Base-by-base conservation (phyloP, 1,140 invertebrate genomes). In the Saccostrea echinata region DNA sequence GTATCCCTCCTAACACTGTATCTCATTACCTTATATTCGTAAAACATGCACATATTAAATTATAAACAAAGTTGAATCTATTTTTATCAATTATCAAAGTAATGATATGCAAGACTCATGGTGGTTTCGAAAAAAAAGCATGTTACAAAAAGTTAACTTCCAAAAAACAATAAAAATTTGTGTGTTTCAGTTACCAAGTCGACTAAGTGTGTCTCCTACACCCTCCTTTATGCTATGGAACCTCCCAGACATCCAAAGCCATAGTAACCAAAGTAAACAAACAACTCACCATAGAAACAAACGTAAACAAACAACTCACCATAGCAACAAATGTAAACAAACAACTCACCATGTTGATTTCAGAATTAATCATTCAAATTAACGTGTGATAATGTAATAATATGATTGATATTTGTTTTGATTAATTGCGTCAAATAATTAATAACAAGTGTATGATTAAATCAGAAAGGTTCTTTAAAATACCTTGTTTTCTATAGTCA, bases 131-230 rank as follows among this genome's bases (percentile, higher is more conserved):
- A n/a, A 61, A 12, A 18, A 21, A n/a, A 21, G 18, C 0, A 61
- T 6, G 16, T 18, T 21, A 18, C 16, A 21, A 3, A 21, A n/a
- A 21, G 55, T n/a, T n/a, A 1, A 8, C 18, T 61, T n/a, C n/a
- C 1, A 21, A 21, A 18, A 61, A 16, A 18, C 12, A 21, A 21
- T 18, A 61, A 18, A 61, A 35, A 8, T 71, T 30, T 71, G 18
- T 71, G 30, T 71, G 68, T 71, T 71, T 71, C 68, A 71, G 68
- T 71, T 71, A 71, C 68, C 68, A 71, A 71, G 30, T 27, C 68
- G 68, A 71, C 68, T 13, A 11, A 30, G 30, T 71, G 68, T 71
- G 24, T 71, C 68, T 12, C 68, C 68, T 16, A 71, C 68, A 33
- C 68, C 68, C 27, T 71, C 68, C 30, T 71, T 71, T 71, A 71